Percentiles rank a stretch among this genome's conserved stretches.
Conservation (phyloP, 2,113 vertebrate species). For the Piprites chloris region DNA sequence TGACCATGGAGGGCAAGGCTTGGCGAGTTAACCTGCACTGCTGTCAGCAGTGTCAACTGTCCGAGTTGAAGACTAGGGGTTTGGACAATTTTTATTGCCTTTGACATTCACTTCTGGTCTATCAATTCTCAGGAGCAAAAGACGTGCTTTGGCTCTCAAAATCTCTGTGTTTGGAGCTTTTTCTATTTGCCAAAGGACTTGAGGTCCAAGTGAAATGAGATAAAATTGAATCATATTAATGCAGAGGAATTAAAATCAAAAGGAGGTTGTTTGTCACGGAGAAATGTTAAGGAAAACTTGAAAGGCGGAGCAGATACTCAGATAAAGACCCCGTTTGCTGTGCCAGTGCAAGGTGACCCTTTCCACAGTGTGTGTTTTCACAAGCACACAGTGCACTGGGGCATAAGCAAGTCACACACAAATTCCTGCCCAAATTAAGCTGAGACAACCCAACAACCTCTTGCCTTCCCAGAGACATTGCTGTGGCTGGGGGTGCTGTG, state of each 20-base stretch:
- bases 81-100: not conserved
- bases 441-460: not conserved
- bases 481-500: not conserved
- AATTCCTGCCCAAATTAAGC: not conserved
- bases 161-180: not conserved
- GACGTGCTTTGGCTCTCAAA: not conserved
- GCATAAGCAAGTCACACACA: accelerated
- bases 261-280: not conserved
- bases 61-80: not conserved
- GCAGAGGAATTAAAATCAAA: not conserved
- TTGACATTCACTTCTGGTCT: not conserved
- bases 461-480: accelerated
- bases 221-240: not conserved
- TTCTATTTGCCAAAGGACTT: not conserved
- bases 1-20: not conserved
- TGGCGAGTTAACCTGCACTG: not conserved
- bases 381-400: not conserved
- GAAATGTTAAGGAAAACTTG: not conserved
- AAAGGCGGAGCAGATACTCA: not conserved
- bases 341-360: not conserved
- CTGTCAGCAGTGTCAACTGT: not conserved
- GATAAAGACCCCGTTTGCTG: not conserved
- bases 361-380: accelerated
- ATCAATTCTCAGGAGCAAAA: not conserved
- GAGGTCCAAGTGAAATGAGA: not conserved